phyloP scores from a whole-genome alignment of 2,888 invertebrate species.

The Prosapia bicincta region DNA sequence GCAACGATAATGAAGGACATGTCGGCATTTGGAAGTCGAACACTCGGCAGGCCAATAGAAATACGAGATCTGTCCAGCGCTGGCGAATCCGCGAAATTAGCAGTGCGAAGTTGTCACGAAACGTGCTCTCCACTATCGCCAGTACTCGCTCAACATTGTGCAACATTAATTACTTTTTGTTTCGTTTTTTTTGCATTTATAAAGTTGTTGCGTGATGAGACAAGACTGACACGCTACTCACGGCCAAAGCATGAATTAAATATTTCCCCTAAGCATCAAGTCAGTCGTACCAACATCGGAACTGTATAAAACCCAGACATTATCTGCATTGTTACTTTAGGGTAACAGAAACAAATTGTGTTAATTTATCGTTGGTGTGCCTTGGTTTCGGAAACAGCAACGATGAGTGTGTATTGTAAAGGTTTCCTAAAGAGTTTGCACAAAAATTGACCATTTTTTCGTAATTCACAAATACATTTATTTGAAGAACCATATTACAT shows the following conservation, averaged over 20 bases:
- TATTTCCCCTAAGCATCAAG: background rate
- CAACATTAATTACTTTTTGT: background rate
- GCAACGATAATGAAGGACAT: slow-evolving; percentile 18
- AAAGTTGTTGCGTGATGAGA: background rate
- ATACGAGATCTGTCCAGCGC: slow-evolving; percentile 2
- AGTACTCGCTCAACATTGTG: background rate
- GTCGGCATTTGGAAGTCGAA: slow-evolving; percentile 6
- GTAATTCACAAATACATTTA: too few species aligned
- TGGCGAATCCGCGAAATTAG: background rate
- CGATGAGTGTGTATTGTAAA: too few species aligned
- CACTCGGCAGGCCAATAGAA: background rate
- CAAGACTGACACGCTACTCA: background rate
- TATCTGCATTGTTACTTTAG: background rate
- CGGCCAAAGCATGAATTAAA: background rate
- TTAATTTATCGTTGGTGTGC: too few species aligned
- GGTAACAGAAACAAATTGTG: too few species aligned
- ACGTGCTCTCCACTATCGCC: background rate
- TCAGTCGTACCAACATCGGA: background rate
- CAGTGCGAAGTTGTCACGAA: background rate
- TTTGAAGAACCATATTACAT: too few species aligned
- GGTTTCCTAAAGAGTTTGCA: too few species aligned
- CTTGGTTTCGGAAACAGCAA: too few species aligned
- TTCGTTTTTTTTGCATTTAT: background rate
- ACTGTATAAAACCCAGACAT: background rate
- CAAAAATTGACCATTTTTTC: too few species aligned